Base-by-base conservation (phyloP, 1,140 invertebrate genomes). In the Mactra quadrangularis region DNA sequence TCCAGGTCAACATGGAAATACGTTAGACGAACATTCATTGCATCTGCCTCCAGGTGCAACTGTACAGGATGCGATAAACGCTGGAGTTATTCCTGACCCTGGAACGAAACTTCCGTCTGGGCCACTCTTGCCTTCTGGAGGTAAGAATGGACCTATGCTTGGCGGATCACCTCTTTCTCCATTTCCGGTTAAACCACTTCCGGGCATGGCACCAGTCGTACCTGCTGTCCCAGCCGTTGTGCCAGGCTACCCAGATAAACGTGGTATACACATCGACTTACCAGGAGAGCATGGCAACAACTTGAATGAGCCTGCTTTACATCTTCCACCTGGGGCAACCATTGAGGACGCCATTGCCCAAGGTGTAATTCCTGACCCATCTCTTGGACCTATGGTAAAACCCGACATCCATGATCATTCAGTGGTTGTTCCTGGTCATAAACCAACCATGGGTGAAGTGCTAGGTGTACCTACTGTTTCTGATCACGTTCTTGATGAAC, bases 261-360 rank as follows among this genome's bases (percentile, higher is more conserved):
- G 17, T 17, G 59, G 59, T 0, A 47, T 35, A 9, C 72, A 75
- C 27, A 41, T 75, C 2, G 72, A 75, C 22, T 22, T 35, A 9
- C 72, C 72, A 25, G 38, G 38, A 1, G 72, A 75, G 45, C 72
- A 75, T 47, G 72, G 72, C 17, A 75, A 75, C 25, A 60, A 0
- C 0, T 0, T 38, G 3, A 11, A 55, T 11, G 33, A 41, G 22
- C 35, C 72, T 1, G 72, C 57, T 4, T 27, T 75, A 9, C 72
- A 75, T 60, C 50, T 68, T 15, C 38, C 38, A 3, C 59, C 59
- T 11, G 64, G 64, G 2, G 64, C 47, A 68, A 52, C 38, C n/a
- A 47, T 50, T 19, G 45, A 45, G 15, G 38, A 68, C 25, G 64
- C 38, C 11, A 7, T 1, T 1, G 38, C 64, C 7, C 38, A 19